Percentiles rank a stretch among this genome's conserved stretches.
Evolutionary conservation across 2,888 invertebrate species (phyloP).

Genomic region (Troides helena): DNA sequence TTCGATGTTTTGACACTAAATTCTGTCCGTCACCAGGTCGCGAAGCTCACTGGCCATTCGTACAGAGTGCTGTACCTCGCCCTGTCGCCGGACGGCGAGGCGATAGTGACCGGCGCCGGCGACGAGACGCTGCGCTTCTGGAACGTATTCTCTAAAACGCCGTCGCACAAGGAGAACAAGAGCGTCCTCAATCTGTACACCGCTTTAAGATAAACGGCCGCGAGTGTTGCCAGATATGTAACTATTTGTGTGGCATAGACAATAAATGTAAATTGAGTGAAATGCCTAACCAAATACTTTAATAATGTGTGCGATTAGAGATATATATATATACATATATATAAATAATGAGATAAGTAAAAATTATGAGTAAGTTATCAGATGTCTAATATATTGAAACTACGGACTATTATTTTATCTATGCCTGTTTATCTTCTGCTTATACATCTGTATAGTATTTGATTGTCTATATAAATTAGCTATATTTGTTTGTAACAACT

Average conservation of each 20-base stretch:
- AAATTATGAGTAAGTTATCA: slow-evolving; percentile 25
- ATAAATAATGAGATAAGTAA: background rate
- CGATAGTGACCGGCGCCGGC: slow-evolving; percentile 99
- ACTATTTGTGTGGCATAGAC: slow-evolving; percentile 6
- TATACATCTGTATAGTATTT: slow-evolving; percentile 24
- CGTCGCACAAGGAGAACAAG: slow-evolving; percentile 95
- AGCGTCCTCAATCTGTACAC: slow-evolving; percentile 96
- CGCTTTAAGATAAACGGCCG: slow-evolving; percentile 78
- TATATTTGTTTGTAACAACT: slow-evolving; percentile 13
- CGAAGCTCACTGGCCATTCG: slow-evolving; percentile 97
- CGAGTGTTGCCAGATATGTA: slow-evolving; percentile 8
- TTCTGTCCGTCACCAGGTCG: slow-evolving; percentile 83
- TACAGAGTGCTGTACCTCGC: slow-evolving; percentile 97
- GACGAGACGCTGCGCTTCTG: slow-evolving; percentile 99
- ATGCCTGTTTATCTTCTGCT: slow-evolving; percentile 2
- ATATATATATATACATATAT: background rate
- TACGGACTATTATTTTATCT: slow-evolving; percentile 9
- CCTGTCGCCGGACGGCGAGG: slow-evolving; percentile 98
- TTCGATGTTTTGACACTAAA: background rate
- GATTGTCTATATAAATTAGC: slow-evolving; percentile 7
- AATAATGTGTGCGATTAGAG: slow-evolving; percentile 1
- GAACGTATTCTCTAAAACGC: slow-evolving; percentile 99
- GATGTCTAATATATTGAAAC: slow-evolving; percentile 29
- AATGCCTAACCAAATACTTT: slow-evolving; percentile 24
- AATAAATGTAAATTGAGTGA: background rate